phyloP scores from a whole-genome alignment of 1,140 invertebrate species.

The Cotesia chilonis region DNA sequence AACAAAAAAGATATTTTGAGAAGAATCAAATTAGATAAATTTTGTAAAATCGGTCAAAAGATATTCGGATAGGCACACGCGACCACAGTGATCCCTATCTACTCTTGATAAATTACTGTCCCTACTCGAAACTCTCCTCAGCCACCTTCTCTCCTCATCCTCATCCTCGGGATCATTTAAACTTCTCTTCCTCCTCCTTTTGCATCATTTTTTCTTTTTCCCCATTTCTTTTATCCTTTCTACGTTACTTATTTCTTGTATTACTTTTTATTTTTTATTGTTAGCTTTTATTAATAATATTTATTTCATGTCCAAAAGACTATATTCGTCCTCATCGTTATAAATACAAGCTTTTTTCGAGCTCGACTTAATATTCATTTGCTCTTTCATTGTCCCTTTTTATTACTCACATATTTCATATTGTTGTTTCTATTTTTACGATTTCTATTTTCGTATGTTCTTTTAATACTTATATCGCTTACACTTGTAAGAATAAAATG shows the following conservation, averaged over 20 bases:
- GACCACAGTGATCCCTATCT: constrained; percentile 63
- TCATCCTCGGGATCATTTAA: constrained; percentile 19
- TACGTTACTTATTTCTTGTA: constrained; percentile 25
- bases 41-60: constrained; percentile 50
- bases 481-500: no score
- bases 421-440: constrained; percentile 47
- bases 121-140: constrained; percentile 49
- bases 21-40: not conserved
- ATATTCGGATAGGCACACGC: constrained; percentile 58
- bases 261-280: constrained; percentile 1
- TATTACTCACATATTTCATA: constrained; percentile 62
- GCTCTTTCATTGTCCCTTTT: constrained; percentile 61
- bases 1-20: not conserved
- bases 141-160: constrained; percentile 37
- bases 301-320: not conserved
- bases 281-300: not conserved
- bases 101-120: constrained; percentile 63
- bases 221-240: constrained; percentile 30
- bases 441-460: constrained; percentile 27
- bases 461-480: no score
- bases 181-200: not conserved
- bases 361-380: constrained; percentile 63
- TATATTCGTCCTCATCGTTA: constrained; percentile 22
- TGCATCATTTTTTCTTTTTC: constrained; percentile 38
- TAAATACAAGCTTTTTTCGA: constrained; percentile 44